phyloP scores from a whole-genome alignment of 2,888 invertebrate genomes.

The Acrocera orbiculus region DNA sequence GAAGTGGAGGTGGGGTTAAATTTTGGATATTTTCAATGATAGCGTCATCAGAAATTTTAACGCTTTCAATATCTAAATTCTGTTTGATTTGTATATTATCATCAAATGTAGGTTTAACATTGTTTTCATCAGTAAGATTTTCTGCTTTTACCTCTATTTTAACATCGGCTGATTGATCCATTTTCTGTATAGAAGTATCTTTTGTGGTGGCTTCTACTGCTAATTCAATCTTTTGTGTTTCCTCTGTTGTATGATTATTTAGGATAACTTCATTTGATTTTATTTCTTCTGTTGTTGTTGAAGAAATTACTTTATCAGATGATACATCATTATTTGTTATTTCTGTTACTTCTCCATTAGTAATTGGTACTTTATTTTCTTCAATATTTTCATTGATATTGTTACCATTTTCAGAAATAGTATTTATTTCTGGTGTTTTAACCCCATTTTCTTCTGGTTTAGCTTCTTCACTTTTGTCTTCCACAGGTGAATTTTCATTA shows the following conservation, averaged over 20 bases:
- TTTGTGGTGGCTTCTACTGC: too few species aligned
- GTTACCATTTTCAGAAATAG: too few species aligned
- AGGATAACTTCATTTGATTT: neutral
- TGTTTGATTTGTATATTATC: neutral
- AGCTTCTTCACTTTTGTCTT: constrained; percentile 12
- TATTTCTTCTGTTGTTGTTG: constrained; percentile 2
- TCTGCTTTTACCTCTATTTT: too few species aligned
- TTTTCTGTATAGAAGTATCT: too few species aligned
- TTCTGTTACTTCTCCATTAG: constrained; percentile 1
- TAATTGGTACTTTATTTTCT: constrained; percentile 12
- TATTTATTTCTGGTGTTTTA: too few species aligned
- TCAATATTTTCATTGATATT: constrained; percentile 5
- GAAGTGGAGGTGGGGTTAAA: constrained; percentile 46
- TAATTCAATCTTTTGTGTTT: too few species aligned
- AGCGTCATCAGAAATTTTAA: constrained; percentile 12
- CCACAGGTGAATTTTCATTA: constrained; percentile 7
- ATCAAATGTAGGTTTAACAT: neutral
- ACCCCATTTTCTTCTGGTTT: too few species aligned
- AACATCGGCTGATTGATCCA: too few species aligned
- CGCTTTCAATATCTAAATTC: neutral
- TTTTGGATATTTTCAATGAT: constrained; percentile 9
- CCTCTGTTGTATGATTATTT: neutral
- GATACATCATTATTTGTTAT: constrained; percentile 1
- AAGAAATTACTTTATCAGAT: neutral
- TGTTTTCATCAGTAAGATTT: constrained; percentile 3